Evolutionary conservation across 2,888 invertebrate genomes (phyloP), one percentile per base, ranked within the genome.

Genomic region (Lamellibrachia columna): DNA sequence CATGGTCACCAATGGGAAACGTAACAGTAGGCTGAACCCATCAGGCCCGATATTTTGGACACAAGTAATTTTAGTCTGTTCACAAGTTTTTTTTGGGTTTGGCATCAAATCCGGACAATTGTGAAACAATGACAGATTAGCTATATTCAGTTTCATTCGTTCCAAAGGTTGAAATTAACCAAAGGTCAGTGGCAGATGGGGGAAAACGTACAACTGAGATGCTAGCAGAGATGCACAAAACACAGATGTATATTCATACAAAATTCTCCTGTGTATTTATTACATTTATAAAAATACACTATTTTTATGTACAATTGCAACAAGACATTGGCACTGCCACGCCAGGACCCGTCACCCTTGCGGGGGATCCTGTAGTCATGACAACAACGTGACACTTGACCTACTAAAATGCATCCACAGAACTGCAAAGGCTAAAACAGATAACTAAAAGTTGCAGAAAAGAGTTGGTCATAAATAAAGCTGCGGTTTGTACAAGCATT

Each of bases 191-290:
- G 75, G 3, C 22, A 75, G 75, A 6, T 75, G 75, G 22, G 75
- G 22, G 6, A 15, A n/a, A 75, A 15, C 75, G 6, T 75, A 0
- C 15, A 6, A 75, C 22, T 22, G n/a, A 75, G 6, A 22, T 6
- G n/a, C n/a, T 75, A 75, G n/a, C n/a, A 75, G 22, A 22, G 75
- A 75, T 75, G 75, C 75, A 75, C 75, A 75, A 22, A 75, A 75
- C 75, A 75, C 75, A 55, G 55, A 75, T 75, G 75, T 75, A 22
- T 75, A 75, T 75, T 75, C 75, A 75, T 75, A 75, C 75, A 75
- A 75, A 75, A 75, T 75, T 75, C 75, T 75, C 75, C 75, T 75
- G 75, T 75, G 75, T 75, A 75, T 75, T 75, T 75, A 75, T 75
- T 75, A 75, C 75, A 75, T 75, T 75, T 75, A 75, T 75, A 75